Evolutionary conservation across 2,113 vertebrate species (phyloP).

Genomic region (Stomatorhinus ivindoensis): DNA sequence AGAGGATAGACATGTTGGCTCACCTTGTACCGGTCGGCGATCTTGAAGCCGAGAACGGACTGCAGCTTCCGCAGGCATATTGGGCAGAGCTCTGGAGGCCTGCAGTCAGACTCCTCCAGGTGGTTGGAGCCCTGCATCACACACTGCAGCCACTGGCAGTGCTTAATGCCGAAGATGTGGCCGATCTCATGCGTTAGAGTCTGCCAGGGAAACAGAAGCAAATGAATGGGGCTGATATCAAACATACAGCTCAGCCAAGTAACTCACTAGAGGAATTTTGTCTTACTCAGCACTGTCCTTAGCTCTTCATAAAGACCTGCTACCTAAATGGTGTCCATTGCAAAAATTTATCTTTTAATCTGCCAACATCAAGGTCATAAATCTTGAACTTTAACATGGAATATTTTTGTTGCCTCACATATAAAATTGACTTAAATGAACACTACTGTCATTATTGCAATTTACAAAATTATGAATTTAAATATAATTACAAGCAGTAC

Average conservation of each 20-base stretch:
- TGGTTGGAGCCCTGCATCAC: constrained; percentile 70
- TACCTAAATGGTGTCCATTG: neutral
- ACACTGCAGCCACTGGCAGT: constrained; percentile 64
- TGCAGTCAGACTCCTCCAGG: constrained; percentile 55
- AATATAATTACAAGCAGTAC: neutral
- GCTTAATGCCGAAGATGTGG: constrained; percentile 57
- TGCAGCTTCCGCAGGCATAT: constrained; percentile 59
- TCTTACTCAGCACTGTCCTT: neutral
- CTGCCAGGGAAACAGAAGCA: constrained; percentile 28
- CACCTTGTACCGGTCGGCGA: constrained; percentile 40
- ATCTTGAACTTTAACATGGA: neutral
- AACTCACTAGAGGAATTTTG: neutral
- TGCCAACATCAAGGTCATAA: neutral
- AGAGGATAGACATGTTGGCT: neutral
- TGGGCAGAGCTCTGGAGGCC: constrained; percentile 58
- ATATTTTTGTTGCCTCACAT: neutral
- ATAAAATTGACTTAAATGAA: neutral
- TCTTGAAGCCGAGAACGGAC: constrained; percentile 44
- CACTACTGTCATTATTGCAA: neutral
- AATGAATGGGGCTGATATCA: neutral
- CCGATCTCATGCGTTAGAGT: constrained; percentile 60
- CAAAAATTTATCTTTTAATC: neutral
- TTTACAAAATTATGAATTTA: neutral
- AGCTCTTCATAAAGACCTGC: neutral
- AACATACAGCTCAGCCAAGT: neutral